Evolutionary conservation across 1,140 invertebrate genomes (phyloP).

Genomic region (Drosophila insularis): DNA sequence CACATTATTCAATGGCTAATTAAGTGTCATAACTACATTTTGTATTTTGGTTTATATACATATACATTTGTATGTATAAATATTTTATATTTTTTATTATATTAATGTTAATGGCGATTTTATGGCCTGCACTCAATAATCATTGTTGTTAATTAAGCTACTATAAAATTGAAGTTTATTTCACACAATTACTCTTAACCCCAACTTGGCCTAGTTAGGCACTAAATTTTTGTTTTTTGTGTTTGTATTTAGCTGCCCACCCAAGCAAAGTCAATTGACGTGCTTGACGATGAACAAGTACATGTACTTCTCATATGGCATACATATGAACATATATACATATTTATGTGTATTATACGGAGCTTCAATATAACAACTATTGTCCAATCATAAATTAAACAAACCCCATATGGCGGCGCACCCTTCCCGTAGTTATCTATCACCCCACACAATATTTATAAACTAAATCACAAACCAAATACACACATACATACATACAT

Average conservation of each 20-base stretch:
- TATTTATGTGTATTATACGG: constrained; percentile 26
- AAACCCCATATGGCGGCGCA: constrained; percentile 56
- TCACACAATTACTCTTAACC: constrained; percentile 25
- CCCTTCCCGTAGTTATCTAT: constrained; percentile 36
- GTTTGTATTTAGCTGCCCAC: not conserved
- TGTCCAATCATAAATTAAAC: constrained; percentile 67
- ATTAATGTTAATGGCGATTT: constrained; percentile 33
- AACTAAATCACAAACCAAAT: constrained; percentile 69
- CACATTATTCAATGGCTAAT: constrained; percentile 56
- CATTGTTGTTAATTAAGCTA: constrained; percentile 21
- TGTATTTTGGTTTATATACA: constrained; percentile 5
- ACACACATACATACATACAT: constrained; percentile 42
- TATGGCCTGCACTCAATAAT: constrained; percentile 19
- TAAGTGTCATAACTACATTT: constrained; percentile 60
- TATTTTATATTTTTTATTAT: constrained; percentile 10
- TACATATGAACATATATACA: no score
- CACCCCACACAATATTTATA: constrained; percentile 47
- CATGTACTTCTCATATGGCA: constrained; percentile 9
- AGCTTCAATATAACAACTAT: constrained; percentile 51
- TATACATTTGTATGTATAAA: not conserved
- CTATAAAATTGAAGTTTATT: constrained; percentile 21
- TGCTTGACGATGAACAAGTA: not conserved
- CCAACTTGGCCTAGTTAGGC: constrained; percentile 32
- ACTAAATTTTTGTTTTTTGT: not conserved
- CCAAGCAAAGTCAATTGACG: constrained; percentile 34